phyloP scores from a whole-genome alignment of 2,888 invertebrate species.

The Barypeithes pellucidus region DNA sequence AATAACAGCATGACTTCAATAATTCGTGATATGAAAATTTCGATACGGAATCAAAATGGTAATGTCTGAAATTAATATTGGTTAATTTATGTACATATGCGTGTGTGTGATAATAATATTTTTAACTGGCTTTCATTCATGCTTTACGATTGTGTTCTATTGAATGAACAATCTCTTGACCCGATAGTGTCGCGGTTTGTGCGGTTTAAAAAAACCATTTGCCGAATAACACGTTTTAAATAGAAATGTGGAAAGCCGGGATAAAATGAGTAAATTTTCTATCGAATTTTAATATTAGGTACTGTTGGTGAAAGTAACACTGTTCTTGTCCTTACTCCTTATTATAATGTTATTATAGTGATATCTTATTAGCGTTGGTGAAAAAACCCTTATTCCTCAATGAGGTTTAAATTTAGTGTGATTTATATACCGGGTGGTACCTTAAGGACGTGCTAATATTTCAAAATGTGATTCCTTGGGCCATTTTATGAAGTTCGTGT shows the following conservation, averaged over 20 bases:
- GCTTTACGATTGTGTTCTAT: conserved; percentile 38
- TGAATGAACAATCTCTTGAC: conserved; percentile 36
- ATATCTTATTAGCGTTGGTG: too few species aligned
- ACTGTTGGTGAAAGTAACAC: too few species aligned
- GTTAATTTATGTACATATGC: conserved; percentile 39
- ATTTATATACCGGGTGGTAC: too few species aligned
- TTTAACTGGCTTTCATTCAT: conserved; percentile 46
- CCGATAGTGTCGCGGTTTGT: conserved; percentile 13
- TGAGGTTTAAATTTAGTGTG: too few species aligned
- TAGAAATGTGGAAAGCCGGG: neutral
- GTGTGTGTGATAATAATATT: conserved; percentile 37
- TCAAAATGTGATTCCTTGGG: too few species aligned
- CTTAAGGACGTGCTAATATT: too few species aligned
- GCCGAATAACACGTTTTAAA: neutral
- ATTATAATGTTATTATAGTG: too few species aligned
- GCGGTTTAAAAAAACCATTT: neutral
- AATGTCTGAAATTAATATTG: conserved; percentile 35
- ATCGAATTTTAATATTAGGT: too few species aligned
- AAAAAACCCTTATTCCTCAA: too few species aligned
- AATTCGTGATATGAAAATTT: conserved; percentile 36
- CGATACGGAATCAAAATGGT: conserved; percentile 33
- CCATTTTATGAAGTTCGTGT: too few species aligned
- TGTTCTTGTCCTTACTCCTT: too few species aligned
- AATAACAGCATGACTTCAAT: conserved; percentile 47
- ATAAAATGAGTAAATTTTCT: too few species aligned